Evolutionary conservation across 2,113 vertebrate genomes (phyloP), one percentile per base, ranked within the genome.

Genomic region (Callithrix jacchus): DNA sequence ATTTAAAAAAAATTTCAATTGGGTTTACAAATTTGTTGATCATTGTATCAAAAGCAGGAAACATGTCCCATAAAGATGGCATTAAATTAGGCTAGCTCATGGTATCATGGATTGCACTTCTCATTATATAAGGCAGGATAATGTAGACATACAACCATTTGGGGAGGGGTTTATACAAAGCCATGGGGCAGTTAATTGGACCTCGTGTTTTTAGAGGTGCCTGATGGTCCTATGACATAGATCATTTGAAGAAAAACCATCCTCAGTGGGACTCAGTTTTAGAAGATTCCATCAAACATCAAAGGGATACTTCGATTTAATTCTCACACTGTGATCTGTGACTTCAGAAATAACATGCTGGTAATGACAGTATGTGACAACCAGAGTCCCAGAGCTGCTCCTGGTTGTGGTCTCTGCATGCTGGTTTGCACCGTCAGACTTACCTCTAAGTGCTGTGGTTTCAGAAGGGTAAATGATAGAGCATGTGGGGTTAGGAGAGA

Each of bases 251-350:
- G 73, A 80, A 89, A 83, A 80, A 47, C n/a, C 18, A 23, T 70
- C 35, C 47, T 68, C 47, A 35, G 2, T 86, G 85, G 45, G 58
- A 61, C 25, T 87, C 87, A 21, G 45, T 86, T 74, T 91, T 83
- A 42, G 95, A 96, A 73, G 77, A 12, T 80, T 71, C 77, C 61
- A 49, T 89, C 77, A 73, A 30, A 94, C 89, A 83, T 94, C 96
- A 97, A 95, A 96, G 94, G 81, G 61, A 37, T 80, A 37, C 83
- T 92, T 92, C 21, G 0, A 35, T 68, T 81, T 77, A 82, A 85
- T 91, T 94, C 79, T 93, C 91, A 84, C 58, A 32, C 73, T 82
- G 45, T 56, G 89, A 70, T 83, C 89, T 74, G 35, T 73, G 58
- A 61, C 74, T 96, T 96, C 23, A 94, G 92, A 84, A 88, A 47